A percentile compares a stretch with the other conserved stretches of the same genome.
phyloP scores from a whole-genome alignment of 2,797 vertebrate species.

The Triplophysa bombifrons region DNA sequence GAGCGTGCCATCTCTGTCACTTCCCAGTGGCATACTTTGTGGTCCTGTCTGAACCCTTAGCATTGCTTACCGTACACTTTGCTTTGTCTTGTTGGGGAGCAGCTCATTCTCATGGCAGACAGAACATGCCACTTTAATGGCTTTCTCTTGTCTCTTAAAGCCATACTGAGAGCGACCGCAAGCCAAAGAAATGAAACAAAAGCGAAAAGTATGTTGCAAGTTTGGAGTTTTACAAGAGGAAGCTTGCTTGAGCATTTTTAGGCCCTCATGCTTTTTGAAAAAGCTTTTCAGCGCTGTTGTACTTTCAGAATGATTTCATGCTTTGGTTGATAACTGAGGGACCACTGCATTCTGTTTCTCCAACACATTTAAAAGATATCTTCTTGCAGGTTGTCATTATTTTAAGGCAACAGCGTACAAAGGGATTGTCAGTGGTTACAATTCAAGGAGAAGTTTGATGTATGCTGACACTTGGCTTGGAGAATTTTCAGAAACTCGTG shows the following conservation, averaged over 20 bases:
- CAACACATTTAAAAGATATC: conserved; percentile 20
- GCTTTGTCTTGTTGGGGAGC: conserved; percentile 36
- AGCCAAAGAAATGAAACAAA: conserved; percentile 24
- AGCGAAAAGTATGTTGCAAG: conserved; percentile 30
- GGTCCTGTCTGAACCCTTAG: conserved; percentile 13
- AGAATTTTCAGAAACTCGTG: not conserved
- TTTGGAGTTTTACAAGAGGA: conserved; percentile 34
- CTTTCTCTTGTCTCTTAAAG: conserved; percentile 49
- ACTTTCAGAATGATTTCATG: not conserved
- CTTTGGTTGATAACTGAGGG: conserved; percentile 14
- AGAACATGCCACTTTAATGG: conserved; percentile 53
- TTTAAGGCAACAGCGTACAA: conserved; percentile 7
- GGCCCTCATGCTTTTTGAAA: conserved; percentile 23
- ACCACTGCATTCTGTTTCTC: conserved; percentile 1
- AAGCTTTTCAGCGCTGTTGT: not conserved
- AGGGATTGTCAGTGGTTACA: conserved; percentile 22
- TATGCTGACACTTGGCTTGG: not conserved
- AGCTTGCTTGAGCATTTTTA: conserved; percentile 12
- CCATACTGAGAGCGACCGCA: conserved; percentile 29
- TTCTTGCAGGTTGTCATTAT: conserved; percentile 7
- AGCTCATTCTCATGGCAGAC: conserved; percentile 11
- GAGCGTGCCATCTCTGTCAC: conserved; percentile 19
- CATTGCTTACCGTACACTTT: conserved; percentile 32
- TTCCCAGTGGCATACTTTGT: conserved; percentile 15
- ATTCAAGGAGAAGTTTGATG: conserved; percentile 16